A percentile compares a stretch with the other conserved stretches of the same genome.
Conservation (phyloP, 1,140 invertebrate species). For the Ectropis grisescens region DNA sequence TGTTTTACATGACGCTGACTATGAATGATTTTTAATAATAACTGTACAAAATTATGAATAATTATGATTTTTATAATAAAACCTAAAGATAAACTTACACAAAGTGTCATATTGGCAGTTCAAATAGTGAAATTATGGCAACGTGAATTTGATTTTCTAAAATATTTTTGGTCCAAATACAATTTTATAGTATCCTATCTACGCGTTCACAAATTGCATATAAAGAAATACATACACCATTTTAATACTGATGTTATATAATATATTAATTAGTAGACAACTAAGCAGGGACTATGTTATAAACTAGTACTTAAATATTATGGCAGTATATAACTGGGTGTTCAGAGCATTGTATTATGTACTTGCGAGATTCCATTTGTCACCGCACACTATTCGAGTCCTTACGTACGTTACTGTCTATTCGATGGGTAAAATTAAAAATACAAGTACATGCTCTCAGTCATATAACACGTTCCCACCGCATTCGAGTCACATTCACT, state of each 20-base stretch:
- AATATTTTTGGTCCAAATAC: constrained; percentile 65
- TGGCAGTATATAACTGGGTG: constrained; percentile 58
- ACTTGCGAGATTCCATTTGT: constrained; percentile 47
- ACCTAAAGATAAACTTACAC: constrained; percentile 37
- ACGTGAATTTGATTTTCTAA: constrained; percentile 60
- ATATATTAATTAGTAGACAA: constrained; percentile 40
- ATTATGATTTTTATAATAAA: constrained; percentile 12
- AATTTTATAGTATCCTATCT: constrained; percentile 36
- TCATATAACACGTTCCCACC: constrained; percentile 8
- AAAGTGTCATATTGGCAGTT: constrained; percentile 64
- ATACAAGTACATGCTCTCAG: constrained; percentile 15
- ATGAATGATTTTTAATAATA: constrained; percentile 16
- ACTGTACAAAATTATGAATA: constrained; percentile 44
- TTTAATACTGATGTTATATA: constrained; percentile 65
- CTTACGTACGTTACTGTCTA: constrained; percentile 40
- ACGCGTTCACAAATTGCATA: constrained; percentile 39
- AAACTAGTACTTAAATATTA: constrained; percentile 60
- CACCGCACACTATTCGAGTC: constrained; percentile 40
- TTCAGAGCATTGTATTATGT: constrained; percentile 37
- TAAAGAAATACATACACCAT: constrained; percentile 56
- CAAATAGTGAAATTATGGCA: constrained; percentile 61
- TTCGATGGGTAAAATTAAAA: constrained; percentile 46
- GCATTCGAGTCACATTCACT: constrained; percentile 5
- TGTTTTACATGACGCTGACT: too few relatives aligned
- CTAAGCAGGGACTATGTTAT: constrained; percentile 58